Conservation (phyloP, 1,140 invertebrate genomes). For the Megathymus violae region DNA sequence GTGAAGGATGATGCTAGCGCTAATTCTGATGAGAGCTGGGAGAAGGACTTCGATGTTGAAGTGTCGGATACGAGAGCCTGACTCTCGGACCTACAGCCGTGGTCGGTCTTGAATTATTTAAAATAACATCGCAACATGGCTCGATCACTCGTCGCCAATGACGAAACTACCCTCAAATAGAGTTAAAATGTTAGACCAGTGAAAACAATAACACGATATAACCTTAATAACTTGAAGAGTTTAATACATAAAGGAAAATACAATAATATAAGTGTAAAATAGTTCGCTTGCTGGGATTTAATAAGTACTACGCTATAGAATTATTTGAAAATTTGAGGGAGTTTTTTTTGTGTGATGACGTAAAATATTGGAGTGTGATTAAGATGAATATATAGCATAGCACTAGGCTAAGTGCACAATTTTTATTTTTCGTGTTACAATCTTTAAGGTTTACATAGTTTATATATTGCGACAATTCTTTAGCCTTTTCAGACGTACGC, state of each 20-base stretch:
- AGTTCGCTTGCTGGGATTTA: slow-evolving; percentile 10
- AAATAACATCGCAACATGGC: slow-evolving; percentile 20
- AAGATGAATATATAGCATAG: slow-evolving; percentile 1
- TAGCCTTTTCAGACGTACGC: slow-evolving; percentile 1
- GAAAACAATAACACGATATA: not conserved
- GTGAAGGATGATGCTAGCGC: slow-evolving; percentile 80
- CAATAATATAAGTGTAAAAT: slow-evolving; percentile 1
- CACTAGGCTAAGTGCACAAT: slow-evolving; percentile 28
- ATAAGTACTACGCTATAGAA: not conserved
- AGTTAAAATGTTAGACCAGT: not conserved
- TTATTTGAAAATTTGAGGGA: not conserved
- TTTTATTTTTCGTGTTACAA: slow-evolving; percentile 13
- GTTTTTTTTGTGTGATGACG: slow-evolving; percentile 12
- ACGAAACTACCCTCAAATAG: slow-evolving; percentile 12
- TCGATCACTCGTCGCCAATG: slow-evolving; percentile 10
- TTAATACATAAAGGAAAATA: no score
- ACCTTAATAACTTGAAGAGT: no score
- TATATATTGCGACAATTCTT: slow-evolving; percentile 11
- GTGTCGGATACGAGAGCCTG: slow-evolving; percentile 53
- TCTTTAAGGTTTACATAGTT: slow-evolving; percentile 14
- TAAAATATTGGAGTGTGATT: slow-evolving; percentile 1
- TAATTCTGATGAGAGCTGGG: slow-evolving; percentile 83
- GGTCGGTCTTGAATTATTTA: slow-evolving; percentile 28
- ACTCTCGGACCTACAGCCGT: slow-evolving; percentile 36
- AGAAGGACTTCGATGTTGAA: slow-evolving; percentile 54